A percentile compares a stretch with the other conserved stretches of the same genome.
Conservation (phyloP, 2,797 vertebrate species). For the Erpetoichthys calabaricus region DNA sequence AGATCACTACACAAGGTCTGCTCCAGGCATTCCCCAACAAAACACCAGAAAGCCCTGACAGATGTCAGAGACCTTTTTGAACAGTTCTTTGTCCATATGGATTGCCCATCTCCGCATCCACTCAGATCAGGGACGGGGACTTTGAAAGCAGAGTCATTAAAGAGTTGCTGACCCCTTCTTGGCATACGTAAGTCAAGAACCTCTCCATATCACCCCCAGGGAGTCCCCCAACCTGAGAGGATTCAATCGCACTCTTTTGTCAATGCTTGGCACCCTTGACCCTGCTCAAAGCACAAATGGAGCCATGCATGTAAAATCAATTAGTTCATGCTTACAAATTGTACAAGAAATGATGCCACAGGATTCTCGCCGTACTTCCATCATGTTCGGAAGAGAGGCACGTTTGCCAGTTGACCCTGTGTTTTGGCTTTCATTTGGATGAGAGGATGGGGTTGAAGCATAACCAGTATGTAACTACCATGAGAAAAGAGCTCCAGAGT, state of each 20-base stretch:
- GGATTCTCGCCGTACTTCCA: not conserved
- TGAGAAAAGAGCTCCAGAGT: not conserved
- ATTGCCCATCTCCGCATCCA: not conserved
- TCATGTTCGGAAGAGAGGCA: not conserved
- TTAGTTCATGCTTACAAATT: not conserved
- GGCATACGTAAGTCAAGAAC: not conserved
- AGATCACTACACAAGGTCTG: not conserved
- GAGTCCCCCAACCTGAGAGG: not conserved
- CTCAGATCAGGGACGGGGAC: not conserved
- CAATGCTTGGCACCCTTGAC: not conserved
- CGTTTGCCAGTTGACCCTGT: slow-evolving; percentile 1
- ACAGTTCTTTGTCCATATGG: slow-evolving; percentile 1
- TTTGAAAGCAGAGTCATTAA: not conserved
- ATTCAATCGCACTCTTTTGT: slow-evolving; percentile 1
- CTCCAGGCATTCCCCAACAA: not conserved
- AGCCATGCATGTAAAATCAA: not conserved
- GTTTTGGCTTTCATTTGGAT: not conserved
- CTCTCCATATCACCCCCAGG: slow-evolving; percentile 1
- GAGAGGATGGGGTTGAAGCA: too few relatives aligned
- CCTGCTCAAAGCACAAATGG: not conserved
- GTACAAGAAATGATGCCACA: not conserved
- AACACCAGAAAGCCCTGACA: not conserved
- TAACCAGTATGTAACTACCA: not conserved
- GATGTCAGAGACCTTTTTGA: not conserved
- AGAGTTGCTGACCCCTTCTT: not conserved